Percentiles rank a stretch among this genome's conserved stretches.
These are phyloP conservation scores for Pyrrhia umbra DNA, from an alignment of 2,888 invertebrate genomes.

Conservation along the genomic window DNA sequence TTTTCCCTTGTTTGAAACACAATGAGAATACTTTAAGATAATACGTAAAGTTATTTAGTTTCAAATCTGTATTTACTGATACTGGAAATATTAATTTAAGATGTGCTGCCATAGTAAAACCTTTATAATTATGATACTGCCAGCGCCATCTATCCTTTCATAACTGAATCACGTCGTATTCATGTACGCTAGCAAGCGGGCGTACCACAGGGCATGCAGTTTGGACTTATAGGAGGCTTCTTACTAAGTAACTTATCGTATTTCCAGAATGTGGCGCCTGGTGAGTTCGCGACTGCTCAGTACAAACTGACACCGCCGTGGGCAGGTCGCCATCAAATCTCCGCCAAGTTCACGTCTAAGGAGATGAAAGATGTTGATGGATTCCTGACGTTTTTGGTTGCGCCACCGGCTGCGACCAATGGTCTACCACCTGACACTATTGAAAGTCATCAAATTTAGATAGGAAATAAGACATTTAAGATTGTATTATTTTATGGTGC, in stretches of 20 bases:
- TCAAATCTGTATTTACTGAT: neutral
- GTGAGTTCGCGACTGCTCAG: slow-evolving; percentile 92
- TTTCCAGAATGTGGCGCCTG: slow-evolving; percentile 85
- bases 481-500: slow-evolving; percentile 1
- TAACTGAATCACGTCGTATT: slow-evolving; percentile 15
- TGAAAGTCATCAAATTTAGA: slow-evolving; percentile 74
- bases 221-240: slow-evolving; percentile 15
- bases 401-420: slow-evolving; percentile 80
- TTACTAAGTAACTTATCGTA: slow-evolving; percentile 25
- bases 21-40: no score
- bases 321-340: slow-evolving; percentile 95
- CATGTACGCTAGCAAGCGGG: neutral
- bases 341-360: slow-evolving; percentile 96
- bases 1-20: no score
- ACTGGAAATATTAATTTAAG: neutral
- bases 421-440: slow-evolving; percentile 74
- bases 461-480: no score
- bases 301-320: slow-evolving; percentile 95
- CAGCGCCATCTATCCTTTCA: slow-evolving; percentile 60
- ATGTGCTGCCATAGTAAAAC: neutral
- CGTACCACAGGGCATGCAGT: slow-evolving; percentile 1
- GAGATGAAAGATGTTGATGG: slow-evolving; percentile 98
- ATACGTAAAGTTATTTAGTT: no score
- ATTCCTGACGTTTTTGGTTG: slow-evolving; percentile 94
- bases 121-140: slow-evolving; percentile 1